Percentiles rank a stretch among this genome's conserved stretches.
phyloP scores from a whole-genome alignment of 2,888 invertebrate genomes.

The Rutpela maculata region DNA sequence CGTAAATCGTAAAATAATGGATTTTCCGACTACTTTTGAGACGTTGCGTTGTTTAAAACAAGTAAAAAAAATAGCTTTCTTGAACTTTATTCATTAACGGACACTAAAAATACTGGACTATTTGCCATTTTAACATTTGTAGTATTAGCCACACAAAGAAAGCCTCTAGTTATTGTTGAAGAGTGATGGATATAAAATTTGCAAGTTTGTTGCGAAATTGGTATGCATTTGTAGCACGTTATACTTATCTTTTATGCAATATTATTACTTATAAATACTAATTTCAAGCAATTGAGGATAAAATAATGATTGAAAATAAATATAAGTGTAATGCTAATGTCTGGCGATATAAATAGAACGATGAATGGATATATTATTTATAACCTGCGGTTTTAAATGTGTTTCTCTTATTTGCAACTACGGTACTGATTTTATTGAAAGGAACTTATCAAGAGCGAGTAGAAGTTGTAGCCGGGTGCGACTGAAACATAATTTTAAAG shows the following conservation, averaged over 20 bases:
- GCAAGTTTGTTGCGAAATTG: slow-evolving; percentile 4
- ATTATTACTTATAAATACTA: slow-evolving; percentile 1
- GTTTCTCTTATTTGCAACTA: neutral
- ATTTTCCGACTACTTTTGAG: too few species aligned
- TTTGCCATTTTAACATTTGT: neutral
- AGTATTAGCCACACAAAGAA: neutral
- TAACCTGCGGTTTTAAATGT: neutral
- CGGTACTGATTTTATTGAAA: neutral
- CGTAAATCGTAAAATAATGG: too few species aligned
- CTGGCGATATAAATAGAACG: neutral
- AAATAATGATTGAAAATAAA: neutral
- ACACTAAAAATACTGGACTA: too few species aligned
- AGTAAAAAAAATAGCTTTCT: too few species aligned
- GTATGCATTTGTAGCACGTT: neutral
- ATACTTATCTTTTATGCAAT: neutral
- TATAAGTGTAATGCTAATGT: neutral
- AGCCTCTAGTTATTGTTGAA: neutral
- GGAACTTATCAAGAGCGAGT: too few species aligned
- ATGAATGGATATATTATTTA: neutral
- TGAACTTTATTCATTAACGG: too few species aligned
- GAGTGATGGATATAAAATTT: slow-evolving; percentile 3
- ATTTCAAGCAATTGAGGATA: neutral
- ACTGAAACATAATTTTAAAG: too few species aligned
- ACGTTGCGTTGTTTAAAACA: too few species aligned
- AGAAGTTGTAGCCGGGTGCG: too few species aligned